phyloP scores from a whole-genome alignment of 2,797 vertebrate genomes.

The Melanotaenia parkinsoni region DNA sequence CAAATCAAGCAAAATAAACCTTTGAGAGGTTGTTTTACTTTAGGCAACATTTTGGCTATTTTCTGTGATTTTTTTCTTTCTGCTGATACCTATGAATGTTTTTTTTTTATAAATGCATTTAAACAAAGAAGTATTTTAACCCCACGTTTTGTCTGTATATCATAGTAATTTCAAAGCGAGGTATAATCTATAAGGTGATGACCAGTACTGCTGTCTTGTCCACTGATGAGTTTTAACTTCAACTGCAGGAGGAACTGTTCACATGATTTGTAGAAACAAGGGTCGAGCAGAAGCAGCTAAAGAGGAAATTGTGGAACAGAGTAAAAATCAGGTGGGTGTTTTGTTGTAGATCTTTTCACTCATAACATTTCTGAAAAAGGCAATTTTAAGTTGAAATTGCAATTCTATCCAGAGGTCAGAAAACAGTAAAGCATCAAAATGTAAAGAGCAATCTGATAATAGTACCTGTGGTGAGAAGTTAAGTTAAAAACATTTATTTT shows the following conservation, averaged over 20 bases:
- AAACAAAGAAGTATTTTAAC: too few relatives aligned
- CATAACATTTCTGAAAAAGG: not conserved
- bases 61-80: too few relatives aligned
- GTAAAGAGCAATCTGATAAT: not conserved
- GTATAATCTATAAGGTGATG: not conserved
- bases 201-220: not conserved
- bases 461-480: not conserved
- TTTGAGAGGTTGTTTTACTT: too few relatives aligned
- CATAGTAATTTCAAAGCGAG: not conserved
- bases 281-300: constrained; percentile 82
- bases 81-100: not conserved
- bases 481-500: too few relatives aligned
- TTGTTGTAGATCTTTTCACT: not conserved
- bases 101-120: too few relatives aligned
- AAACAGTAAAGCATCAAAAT: not conserved
- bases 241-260: constrained; percentile 87
- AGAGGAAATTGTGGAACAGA: constrained; percentile 81
- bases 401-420: not conserved
- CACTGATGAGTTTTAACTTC: constrained; percentile 1
- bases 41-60: too few relatives aligned
- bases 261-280: constrained; percentile 87
- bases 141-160: not conserved
- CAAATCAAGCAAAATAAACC: too few relatives aligned
- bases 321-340: constrained; percentile 80
- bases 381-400: not conserved